Conservation (phyloP, 2,797 vertebrate genomes). For the Hypotaenidia okinawae region DNA sequence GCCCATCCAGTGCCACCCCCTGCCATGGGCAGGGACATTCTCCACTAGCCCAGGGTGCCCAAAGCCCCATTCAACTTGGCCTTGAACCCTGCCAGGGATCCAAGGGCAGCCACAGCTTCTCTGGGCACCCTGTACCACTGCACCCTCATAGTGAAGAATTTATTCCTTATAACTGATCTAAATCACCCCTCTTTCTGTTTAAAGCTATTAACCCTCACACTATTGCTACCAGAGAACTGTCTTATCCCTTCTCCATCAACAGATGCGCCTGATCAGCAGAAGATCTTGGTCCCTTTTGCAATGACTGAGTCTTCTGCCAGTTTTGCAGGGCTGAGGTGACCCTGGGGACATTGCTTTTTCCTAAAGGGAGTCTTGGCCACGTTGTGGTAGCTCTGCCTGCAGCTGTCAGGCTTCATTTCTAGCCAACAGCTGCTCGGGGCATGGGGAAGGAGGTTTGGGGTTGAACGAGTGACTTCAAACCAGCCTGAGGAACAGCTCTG, state of each 20-base stretch:
- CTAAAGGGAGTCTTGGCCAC: background rate
- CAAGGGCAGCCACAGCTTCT: no score
- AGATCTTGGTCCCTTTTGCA: background rate
- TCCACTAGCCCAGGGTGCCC: no score
- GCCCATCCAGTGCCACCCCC: no score
- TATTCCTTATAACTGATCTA: no score
- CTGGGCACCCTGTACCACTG: no score
- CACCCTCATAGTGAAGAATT: no score
- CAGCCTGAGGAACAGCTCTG: background rate
- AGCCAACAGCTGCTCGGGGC: background rate
- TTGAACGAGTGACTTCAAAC: background rate
- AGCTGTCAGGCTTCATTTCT: background rate
- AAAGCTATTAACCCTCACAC: no score
- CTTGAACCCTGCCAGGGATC: no score
- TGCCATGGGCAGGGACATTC: no score
- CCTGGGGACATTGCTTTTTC: background rate
- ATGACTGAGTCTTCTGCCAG: background rate
- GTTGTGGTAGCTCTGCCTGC: background rate
- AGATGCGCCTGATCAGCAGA: background rate
- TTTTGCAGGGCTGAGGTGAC: background rate
- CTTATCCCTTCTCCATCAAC: background rate
- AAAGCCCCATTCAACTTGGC: no score
- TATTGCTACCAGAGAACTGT: background rate
- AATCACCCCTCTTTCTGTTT: no score
- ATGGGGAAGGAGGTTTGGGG: fast-evolving